Evolutionary conservation across 2,113 vertebrate genomes (phyloP).

Genomic region (Collichthys lucidus): DNA sequence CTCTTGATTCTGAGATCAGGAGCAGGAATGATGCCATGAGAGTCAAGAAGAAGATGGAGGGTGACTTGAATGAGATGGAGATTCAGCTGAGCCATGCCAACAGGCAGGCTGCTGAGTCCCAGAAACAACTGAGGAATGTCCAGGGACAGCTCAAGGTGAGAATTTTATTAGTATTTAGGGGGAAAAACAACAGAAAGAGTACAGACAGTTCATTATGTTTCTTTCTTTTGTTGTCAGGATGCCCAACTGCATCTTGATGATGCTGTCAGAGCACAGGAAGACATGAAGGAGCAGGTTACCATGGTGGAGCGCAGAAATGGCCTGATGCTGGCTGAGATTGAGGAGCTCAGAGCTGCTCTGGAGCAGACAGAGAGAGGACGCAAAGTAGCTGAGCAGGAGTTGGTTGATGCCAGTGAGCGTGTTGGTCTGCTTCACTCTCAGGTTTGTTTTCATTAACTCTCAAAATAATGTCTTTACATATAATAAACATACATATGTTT

Average conservation of each 20-base stretch:
- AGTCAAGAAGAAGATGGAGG: slow-evolving; percentile 85
- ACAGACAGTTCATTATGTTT: background rate
- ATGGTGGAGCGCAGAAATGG: too few species aligned
- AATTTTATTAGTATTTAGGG: too few species aligned
- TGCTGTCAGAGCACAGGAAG: too few species aligned
- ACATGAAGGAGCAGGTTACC: too few species aligned
- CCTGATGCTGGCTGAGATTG: too few species aligned
- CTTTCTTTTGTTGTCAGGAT: slow-evolving; percentile 78
- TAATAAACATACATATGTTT: too few species aligned
- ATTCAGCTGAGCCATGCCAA: slow-evolving; percentile 82
- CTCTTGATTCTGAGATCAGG: slow-evolving; percentile 85
- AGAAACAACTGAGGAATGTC: too few species aligned
- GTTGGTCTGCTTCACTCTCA: slow-evolving; percentile 93
- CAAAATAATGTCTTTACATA: too few species aligned
- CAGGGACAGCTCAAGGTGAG: too few species aligned
- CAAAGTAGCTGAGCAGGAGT: slow-evolving; percentile 92
- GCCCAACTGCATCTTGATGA: too few species aligned
- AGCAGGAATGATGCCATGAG: slow-evolving; percentile 79
- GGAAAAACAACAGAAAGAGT: too few species aligned
- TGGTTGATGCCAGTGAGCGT: slow-evolving; percentile 90
- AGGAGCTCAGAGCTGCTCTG: slow-evolving; percentile 74
- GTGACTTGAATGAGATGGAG: slow-evolving; percentile 83
- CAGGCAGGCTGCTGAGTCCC: too few species aligned
- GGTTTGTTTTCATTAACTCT: slow-evolving; percentile 67
- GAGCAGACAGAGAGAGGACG: slow-evolving; percentile 83